A percentile compares a stretch with the other conserved stretches of the same genome.
Conservation (phyloP, 2,797 vertebrate genomes). For the Clarias fuscus region DNA sequence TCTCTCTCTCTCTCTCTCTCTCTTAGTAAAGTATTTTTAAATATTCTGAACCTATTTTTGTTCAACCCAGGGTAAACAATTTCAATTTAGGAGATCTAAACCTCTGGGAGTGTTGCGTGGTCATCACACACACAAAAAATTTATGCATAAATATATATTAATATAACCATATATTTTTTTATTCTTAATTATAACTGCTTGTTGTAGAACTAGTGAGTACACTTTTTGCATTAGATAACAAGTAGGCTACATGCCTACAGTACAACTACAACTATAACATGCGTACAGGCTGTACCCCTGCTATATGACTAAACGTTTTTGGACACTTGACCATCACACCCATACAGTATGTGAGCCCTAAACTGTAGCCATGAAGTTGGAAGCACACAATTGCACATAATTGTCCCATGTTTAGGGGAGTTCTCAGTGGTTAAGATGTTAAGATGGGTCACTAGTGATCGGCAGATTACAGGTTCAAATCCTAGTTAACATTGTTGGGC, state of each 20-base stretch:
- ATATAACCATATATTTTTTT: not conserved
- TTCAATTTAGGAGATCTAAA: not conserved
- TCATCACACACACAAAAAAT: not conserved
- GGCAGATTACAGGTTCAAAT: too few relatives aligned
- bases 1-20: slow-evolving; percentile 4
- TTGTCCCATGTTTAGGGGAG: too few relatives aligned
- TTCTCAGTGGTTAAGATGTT: too few relatives aligned
- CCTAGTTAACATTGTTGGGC: too few relatives aligned
- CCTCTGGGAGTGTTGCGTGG: not conserved
- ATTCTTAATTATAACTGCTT: not conserved
- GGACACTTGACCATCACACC: not conserved
- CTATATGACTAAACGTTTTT: not conserved
- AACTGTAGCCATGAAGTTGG: too few relatives aligned
- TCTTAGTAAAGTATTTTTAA: not conserved
- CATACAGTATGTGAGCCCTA: too few relatives aligned
- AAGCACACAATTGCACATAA: too few relatives aligned
- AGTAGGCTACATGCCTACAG: not conserved
- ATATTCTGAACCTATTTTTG: not conserved
- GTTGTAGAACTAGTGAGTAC: not conserved
- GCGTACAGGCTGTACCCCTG: not conserved
- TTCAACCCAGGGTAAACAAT: not conserved
- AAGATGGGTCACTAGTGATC: too few relatives aligned
- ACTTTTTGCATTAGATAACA: not conserved
- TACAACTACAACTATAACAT: too few relatives aligned
- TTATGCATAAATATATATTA: not conserved